Evolutionary conservation across 2,888 invertebrate species (phyloP).

Genomic region (Lasioglossum figueresi): DNA sequence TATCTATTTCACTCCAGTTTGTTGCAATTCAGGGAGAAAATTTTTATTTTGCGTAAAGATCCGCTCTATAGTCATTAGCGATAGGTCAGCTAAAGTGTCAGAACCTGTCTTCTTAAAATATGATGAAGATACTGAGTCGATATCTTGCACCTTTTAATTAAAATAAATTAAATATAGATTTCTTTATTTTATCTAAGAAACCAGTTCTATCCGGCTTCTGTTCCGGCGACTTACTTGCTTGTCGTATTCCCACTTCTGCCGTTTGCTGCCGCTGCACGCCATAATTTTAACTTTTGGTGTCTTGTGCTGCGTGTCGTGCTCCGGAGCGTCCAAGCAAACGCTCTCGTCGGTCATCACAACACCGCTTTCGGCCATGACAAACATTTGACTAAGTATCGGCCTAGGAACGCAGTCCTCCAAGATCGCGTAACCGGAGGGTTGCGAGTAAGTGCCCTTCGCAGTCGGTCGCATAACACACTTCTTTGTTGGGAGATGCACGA

Average conservation of each 20-base stretch:
- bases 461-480: conserved; percentile 88
- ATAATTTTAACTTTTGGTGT: conserved; percentile 89
- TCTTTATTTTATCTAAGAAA: too few relatives aligned
- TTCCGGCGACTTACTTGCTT: conserved; percentile 79
- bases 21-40: too few relatives aligned
- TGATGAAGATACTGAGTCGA: too few relatives aligned
- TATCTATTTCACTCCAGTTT: too few relatives aligned
- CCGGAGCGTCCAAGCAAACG: conserved; percentile 91
- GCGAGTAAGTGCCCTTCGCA: conserved; percentile 86
- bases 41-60: too few relatives aligned
- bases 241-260: conserved; percentile 90
- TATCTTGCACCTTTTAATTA: not conserved
- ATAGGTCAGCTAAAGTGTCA: too few relatives aligned
- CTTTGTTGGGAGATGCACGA: conserved; percentile 85
- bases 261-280: conserved; percentile 88
- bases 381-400: conserved; percentile 88
- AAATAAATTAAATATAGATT: not conserved
- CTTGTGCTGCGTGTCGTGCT: conserved; percentile 84
- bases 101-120: too few relatives aligned
- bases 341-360: conserved; percentile 95
- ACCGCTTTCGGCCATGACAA: conserved; percentile 89
- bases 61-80: too few relatives aligned
- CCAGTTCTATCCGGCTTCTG: not conserved
- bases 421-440: conserved; percentile 89
- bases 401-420: conserved; percentile 88